Conservation (phyloP, 2,888 invertebrate species). For the Dione vanillae region DNA sequence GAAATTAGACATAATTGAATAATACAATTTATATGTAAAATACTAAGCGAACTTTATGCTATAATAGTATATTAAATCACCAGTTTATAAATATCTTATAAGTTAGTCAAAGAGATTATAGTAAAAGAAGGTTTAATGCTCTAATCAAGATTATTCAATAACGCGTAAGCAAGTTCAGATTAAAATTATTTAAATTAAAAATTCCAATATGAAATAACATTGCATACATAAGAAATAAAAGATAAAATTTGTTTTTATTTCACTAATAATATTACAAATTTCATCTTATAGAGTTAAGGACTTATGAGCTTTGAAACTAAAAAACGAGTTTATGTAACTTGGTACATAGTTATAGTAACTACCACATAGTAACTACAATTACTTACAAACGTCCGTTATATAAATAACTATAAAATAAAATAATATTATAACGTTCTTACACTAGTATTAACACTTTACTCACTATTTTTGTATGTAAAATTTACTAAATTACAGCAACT, state of each 20-base stretch:
- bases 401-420: neutral
- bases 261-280: too few relatives aligned
- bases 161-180: neutral
- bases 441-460: neutral
- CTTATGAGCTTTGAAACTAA: too few relatives aligned
- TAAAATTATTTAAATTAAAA: too few relatives aligned
- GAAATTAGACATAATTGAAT: slow-evolving; percentile 3
- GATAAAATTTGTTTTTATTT: neutral
- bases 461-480: neutral
- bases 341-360: too few relatives aligned
- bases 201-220: neutral
- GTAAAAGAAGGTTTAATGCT: neutral
- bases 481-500: slow-evolving; percentile 25
- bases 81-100: neutral
- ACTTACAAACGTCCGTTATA: neutral
- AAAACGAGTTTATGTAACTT: too few relatives aligned
- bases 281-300: too few relatives aligned
- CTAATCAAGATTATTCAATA: neutral
- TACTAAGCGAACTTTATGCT: slow-evolving; percentile 5
- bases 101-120: neutral
- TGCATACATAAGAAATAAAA: neutral
- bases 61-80: slow-evolving; percentile 1
- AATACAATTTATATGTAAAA: slow-evolving; percentile 20
- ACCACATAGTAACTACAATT: too few relatives aligned
- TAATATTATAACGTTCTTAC: neutral